These are phyloP conservation scores for Fundulus diaphanus DNA, from an alignment of 2,797 vertebrate genomes.

Conservation along the genomic window DNA sequence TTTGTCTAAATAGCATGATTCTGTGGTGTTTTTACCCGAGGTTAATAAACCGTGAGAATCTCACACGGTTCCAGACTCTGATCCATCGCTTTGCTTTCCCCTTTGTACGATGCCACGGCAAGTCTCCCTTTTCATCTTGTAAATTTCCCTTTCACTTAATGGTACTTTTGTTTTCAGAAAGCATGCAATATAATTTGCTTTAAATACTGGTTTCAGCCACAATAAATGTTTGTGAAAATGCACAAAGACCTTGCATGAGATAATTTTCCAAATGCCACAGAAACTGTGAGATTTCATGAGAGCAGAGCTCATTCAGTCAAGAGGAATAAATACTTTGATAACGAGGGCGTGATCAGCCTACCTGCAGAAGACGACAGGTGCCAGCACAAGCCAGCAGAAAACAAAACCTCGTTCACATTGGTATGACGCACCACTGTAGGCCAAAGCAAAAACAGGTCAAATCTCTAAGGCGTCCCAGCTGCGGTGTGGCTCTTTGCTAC, in stretches of 20 bases:
- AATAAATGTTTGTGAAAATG: conserved; percentile 53
- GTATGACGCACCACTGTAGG: conserved; percentile 34
- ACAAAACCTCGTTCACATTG: conserved; percentile 64
- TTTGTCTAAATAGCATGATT: not conserved
- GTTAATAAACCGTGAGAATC: not conserved
- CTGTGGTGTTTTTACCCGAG: not conserved
- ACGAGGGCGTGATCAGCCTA: conserved; percentile 50
- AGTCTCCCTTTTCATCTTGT: conserved; percentile 68
- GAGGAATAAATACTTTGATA: conserved; percentile 67
- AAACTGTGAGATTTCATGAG: conserved; percentile 46
- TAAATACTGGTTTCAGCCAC: conserved; percentile 57
- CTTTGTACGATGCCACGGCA: conserved; percentile 29
- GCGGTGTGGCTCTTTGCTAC: conserved; percentile 55
- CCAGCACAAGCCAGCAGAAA: conserved; percentile 56
- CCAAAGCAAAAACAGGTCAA: conserved; percentile 35
- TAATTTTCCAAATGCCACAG: conserved; percentile 46
- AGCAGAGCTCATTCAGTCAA: conserved; percentile 44
- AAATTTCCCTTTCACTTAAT: conserved; percentile 68
- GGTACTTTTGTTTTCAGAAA: conserved; percentile 33
- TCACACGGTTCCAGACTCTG: conserved; percentile 2
- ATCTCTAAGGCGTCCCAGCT: conserved; percentile 42
- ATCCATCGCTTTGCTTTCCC: conserved; percentile 27
- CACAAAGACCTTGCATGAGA: conserved; percentile 21
- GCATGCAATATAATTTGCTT: conserved; percentile 58
- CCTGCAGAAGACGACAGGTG: conserved; percentile 54